A percentile compares a stretch with the other conserved stretches of the same genome.
Evolutionary conservation across 2,113 vertebrate species (phyloP).

Genomic region (Eretmochelys imbricata): DNA sequence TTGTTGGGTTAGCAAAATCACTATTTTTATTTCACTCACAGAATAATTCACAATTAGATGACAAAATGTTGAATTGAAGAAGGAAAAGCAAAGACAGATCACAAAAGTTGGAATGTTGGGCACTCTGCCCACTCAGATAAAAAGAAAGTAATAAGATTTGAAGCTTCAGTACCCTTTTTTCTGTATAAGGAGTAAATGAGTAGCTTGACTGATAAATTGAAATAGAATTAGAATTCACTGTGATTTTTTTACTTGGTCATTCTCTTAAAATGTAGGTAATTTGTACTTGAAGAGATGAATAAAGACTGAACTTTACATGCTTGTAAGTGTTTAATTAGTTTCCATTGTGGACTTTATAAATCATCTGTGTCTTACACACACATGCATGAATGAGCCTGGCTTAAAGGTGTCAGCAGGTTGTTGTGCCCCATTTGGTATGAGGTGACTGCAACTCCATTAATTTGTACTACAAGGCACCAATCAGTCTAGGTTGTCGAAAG

Average conservation of each 20-base stretch:
- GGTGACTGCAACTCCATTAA: not conserved
- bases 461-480: not conserved
- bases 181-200: slow-evolving; percentile 8
- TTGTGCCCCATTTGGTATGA: not conserved
- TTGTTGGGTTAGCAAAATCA: not conserved
- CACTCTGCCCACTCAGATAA: slow-evolving; percentile 25
- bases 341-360: not conserved
- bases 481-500: not conserved
- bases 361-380: not conserved
- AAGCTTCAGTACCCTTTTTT: not conserved
- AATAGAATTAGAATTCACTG: not conserved
- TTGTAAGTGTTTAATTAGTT: not conserved
- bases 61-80: not conserved
- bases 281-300: slow-evolving; percentile 18
- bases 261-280: slow-evolving; percentile 20
- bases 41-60: not conserved
- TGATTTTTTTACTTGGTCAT: not conserved
- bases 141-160: slow-evolving; percentile 13
- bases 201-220: slow-evolving; percentile 19
- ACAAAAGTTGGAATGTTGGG: not conserved
- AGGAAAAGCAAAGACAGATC: not conserved
- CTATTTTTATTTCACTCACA: not conserved
- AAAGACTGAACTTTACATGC: not conserved
- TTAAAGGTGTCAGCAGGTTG: not conserved
- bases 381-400: not conserved